Base-by-base conservation (phyloP, 2,797 vertebrate genomes). In the Oreochromis mossambicus region DNA sequence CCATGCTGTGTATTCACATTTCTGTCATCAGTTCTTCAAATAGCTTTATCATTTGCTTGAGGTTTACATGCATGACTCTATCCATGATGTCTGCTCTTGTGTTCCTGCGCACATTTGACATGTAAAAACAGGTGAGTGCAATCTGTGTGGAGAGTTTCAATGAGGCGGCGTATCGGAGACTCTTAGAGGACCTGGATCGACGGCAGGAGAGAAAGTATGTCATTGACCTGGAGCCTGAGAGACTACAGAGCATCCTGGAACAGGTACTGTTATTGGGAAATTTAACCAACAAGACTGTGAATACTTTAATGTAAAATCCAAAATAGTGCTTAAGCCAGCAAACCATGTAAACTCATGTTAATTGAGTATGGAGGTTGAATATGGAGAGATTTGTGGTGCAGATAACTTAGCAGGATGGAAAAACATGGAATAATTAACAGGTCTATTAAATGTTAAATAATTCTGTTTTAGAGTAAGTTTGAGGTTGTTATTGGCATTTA, bases 71-170 rank as follows among this genome's bases (percentile, higher is more conserved):
- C 41, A 26, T 85, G 51, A 73, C 51, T 46, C 81, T 76, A 15
- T 68, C 41, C 21, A 8, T 13, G 14, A 48, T 43, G 29, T 32
- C 6, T 58, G 1, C 61, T 50, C 10, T 54, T 81, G 17, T 73
- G 8, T 63, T 26, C 32, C 8, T 43, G 5, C 52, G 5, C 36
- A 6, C 10, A 50, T 43, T 11, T 73, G 63, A 61, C 29, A 6
- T 66, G 7, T 84, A 41, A 77, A 56, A 10, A 8, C 88, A 96
- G 95, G 95, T 96, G 88, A 98, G 98, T 32, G 98, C 98, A 54
- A 98, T 98, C 95, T 99, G 98, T 87, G 98, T 98, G 96, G 98
- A 99, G 97, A 99, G 97, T 94, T 98, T 98, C 96, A 98, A 98
- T 13, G 98, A 99, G 88, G 97, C 97, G 77, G 98, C 97, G 24